Evolutionary conservation across 1,140 invertebrate genomes (phyloP).

Genomic region (Aplysia californica): DNA sequence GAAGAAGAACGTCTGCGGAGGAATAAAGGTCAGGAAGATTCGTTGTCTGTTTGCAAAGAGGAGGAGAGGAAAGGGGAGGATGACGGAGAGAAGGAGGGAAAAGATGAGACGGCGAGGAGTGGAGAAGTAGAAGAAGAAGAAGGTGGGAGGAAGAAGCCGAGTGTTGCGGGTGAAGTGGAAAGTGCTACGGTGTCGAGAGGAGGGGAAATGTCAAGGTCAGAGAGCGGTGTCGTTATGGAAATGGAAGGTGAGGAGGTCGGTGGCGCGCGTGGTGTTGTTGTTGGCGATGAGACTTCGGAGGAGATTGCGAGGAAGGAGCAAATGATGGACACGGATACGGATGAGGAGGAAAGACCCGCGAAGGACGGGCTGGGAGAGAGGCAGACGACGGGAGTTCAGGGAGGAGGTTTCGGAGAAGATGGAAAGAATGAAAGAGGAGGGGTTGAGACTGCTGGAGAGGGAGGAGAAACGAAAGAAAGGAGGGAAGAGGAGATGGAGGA

Average conservation of each 20-base stretch:
- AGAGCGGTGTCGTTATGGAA: not conserved
- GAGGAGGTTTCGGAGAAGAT: not conserved
- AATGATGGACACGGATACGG: not conserved
- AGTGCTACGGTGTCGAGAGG: not conserved
- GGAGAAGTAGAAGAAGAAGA: too few species aligned
- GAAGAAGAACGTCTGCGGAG: too few species aligned
- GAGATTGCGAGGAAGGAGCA: not conserved
- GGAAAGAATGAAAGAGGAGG: not conserved
- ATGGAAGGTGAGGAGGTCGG: not conserved
- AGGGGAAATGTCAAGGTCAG: not conserved
- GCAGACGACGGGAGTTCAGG: not conserved
- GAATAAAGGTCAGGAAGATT: too few species aligned
- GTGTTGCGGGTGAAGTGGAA: not conserved
- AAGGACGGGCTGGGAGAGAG: too few species aligned
- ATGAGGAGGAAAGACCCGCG: not conserved
- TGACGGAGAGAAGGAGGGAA: too few species aligned
- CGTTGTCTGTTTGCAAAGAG: too few species aligned
- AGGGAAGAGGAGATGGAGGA: not conserved
- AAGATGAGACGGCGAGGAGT: too few species aligned
- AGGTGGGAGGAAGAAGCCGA: not conserved
- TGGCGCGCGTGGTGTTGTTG: too few species aligned
- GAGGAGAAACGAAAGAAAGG: constrained; percentile 7
- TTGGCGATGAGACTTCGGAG: not conserved
- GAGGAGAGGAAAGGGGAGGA: too few species aligned
- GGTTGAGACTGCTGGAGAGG: not conserved